Base-by-base conservation (phyloP, 2,797 vertebrate species). In the Enteromius anoplus region DNA sequence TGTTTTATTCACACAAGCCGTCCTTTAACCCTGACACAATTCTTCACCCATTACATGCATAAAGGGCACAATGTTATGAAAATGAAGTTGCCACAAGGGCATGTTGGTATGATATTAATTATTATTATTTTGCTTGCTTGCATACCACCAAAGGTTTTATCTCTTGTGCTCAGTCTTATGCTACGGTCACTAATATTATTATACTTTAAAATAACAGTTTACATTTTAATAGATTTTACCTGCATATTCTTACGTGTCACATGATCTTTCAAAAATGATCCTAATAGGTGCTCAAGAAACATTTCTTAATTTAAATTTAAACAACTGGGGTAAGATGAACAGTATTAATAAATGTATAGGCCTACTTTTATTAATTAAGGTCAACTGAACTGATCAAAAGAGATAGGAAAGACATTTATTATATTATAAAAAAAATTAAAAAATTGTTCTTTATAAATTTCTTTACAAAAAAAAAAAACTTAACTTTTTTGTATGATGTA, bases 41-140 rank as follows among this genome's bases (percentile, higher is more conserved):
- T 51, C 3, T 53, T 32, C 34, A 62, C 58, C 58, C 53, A 62
- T 80, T 60, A 34, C 40, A n/a, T 80, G 40, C 69, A 40, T 5
- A 32, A 2, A 29, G 1, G n/a, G 49, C n/a, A 23, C 19, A 21
- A 42, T 21, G 19, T 29, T 72, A 10, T 21, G 17, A 53, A 53
- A 26, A 58, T 37, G 0, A 32, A 26, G 17, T 40, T 15, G 68
- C 23, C 15, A 70, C 17, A 80, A 70, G 3, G 58, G 34, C 65
- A 53, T 11, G 29, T 14, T 51, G 12, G 70, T 55, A 2, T 75
- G n/a, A 55, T 37, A 75, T n/a, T 21, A 51, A 26, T 29, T 47
- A 70, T 8, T 42, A 42, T 29, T 34, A 64, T 64, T 64, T 17
- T 17, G 7, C 29, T 19, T 64, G 23, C 40, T 15, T 70, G 42